Evolutionary conservation across 2,113 vertebrate genomes (phyloP).

Genomic region (Megaptera novaeangliae): DNA sequence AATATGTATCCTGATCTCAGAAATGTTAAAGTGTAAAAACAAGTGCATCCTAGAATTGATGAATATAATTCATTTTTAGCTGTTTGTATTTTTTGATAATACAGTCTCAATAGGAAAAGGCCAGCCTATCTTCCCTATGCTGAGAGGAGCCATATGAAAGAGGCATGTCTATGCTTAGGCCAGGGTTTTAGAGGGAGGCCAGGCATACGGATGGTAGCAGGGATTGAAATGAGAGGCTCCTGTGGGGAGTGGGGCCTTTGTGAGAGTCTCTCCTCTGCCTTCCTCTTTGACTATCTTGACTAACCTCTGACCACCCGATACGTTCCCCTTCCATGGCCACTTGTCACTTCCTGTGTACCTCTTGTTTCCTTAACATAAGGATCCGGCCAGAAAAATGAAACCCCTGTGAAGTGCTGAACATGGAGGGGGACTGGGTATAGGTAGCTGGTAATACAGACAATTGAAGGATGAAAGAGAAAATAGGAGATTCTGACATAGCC

Average conservation of each 20-base stretch:
- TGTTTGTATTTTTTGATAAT: not conserved
- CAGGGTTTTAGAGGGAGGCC: not conserved
- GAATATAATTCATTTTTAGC: not conserved
- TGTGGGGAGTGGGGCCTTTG: not conserved
- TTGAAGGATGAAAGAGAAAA: not conserved
- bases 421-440: not conserved
- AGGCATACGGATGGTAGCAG: not conserved
- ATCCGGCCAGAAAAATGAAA: not conserved
- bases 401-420: not conserved
- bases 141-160: not conserved
- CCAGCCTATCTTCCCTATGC: not conserved
- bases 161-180: not conserved
- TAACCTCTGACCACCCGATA: not conserved
- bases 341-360: not conserved
- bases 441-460: not conserved
- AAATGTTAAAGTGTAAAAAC: not conserved
- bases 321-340: not conserved
- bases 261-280: not conserved
- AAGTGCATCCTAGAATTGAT: not conserved
- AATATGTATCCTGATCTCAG: not conserved
- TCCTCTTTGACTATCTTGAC: not conserved
- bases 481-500: not conserved
- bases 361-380: not conserved
- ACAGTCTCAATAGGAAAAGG: not conserved
- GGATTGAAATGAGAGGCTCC: not conserved